A percentile compares a stretch with the other conserved stretches of the same genome.
Evolutionary conservation across 2,888 invertebrate species (phyloP).

Genomic region (Monopis laevigella): DNA sequence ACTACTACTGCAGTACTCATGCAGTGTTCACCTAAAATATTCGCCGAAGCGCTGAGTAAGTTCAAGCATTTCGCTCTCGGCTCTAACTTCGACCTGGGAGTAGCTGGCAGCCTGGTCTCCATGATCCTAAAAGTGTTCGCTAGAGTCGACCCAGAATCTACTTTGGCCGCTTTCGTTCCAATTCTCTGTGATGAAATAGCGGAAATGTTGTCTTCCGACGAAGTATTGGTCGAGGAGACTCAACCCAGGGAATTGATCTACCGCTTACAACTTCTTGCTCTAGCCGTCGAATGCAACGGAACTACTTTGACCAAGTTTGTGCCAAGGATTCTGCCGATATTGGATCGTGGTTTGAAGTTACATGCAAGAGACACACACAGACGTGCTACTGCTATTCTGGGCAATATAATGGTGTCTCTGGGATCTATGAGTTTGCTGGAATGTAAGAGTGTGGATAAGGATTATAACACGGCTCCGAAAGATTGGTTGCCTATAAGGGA

Average conservation of each 20-base stretch:
- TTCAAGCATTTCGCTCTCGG: slow-evolving; percentile 77
- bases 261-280: slow-evolving; percentile 77
- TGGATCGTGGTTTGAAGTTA: slow-evolving; percentile 76
- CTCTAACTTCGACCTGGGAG: slow-evolving; percentile 83
- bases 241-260: slow-evolving; percentile 82
- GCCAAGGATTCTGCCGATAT: slow-evolving; percentile 69
- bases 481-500: slow-evolving; percentile 79
- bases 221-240: slow-evolving; percentile 78
- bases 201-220: slow-evolving; percentile 68
- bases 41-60: slow-evolving; percentile 75
- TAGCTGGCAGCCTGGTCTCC: slow-evolving; percentile 83
- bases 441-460: slow-evolving; percentile 67
- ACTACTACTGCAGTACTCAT: slow-evolving; percentile 74
- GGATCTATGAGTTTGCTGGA: slow-evolving; percentile 71
- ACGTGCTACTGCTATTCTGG: slow-evolving; percentile 70
- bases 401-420: slow-evolving; percentile 66
- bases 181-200: slow-evolving; percentile 73
- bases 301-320: slow-evolving; percentile 71
- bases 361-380: slow-evolving; percentile 73
- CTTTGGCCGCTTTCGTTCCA: slow-evolving; percentile 78
- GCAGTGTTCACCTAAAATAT: slow-evolving; percentile 75
- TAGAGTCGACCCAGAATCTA: slow-evolving; percentile 73
- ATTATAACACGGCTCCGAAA: slow-evolving; percentile 71
- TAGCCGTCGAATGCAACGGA: slow-evolving; percentile 75
- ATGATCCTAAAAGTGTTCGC: slow-evolving; percentile 74